These are phyloP conservation scores for Serrognathus titanus DNA, from an alignment of 2,888 invertebrate species.

Conservation along the genomic window DNA sequence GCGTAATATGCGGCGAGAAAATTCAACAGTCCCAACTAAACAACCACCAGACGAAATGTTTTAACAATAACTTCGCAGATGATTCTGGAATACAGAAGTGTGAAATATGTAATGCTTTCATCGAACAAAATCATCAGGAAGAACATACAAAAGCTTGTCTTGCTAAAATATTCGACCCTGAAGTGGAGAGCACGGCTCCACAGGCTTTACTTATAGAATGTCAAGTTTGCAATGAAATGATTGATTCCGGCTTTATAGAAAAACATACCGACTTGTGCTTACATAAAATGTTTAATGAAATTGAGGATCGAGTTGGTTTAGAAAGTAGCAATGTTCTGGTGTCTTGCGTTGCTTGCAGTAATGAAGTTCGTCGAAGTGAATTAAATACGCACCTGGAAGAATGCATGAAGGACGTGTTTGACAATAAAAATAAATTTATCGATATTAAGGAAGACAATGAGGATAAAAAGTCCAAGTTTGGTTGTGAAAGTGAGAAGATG, in stretches of 20 bases:
- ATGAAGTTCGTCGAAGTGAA: slow-evolving; percentile 34
- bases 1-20: slow-evolving; percentile 50
- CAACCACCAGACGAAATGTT: slow-evolving; percentile 26
- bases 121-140: slow-evolving; percentile 43
- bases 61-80: slow-evolving; percentile 1
- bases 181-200: background rate
- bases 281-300: slow-evolving; percentile 49
- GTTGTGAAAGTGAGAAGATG: too few species aligned
- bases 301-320: slow-evolving; percentile 39
- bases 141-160: slow-evolving; percentile 25
- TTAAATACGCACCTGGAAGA: slow-evolving; percentile 48
- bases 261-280: slow-evolving; percentile 55
- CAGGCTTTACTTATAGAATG: slow-evolving; percentile 19
- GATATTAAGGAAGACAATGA: too few species aligned
- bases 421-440: slow-evolving; percentile 9
- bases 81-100: slow-evolving; percentile 42
- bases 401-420: slow-evolving; percentile 46
- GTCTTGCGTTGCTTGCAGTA: slow-evolving; percentile 48
- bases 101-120: slow-evolving; percentile 50
- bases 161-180: background rate
- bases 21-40: slow-evolving; percentile 42
- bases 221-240: slow-evolving; percentile 18
- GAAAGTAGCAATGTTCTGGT: slow-evolving; percentile 27
- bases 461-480: too few species aligned
- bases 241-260: slow-evolving; percentile 33